Conservation (phyloP, 2,888 invertebrate genomes). For the Troglohyphantes excavatus region DNA sequence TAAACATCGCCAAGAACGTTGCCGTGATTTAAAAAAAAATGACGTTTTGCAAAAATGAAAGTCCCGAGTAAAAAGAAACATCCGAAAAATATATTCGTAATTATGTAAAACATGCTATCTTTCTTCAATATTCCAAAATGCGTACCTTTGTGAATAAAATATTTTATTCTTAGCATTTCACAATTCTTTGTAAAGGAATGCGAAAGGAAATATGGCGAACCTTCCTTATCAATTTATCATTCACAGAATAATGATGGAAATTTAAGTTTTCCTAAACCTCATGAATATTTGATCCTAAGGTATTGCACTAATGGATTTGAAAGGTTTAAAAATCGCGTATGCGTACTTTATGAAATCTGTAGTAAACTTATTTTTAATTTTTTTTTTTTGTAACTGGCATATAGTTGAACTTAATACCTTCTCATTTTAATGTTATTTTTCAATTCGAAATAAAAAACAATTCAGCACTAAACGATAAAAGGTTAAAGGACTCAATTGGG, state of each 20-base stretch:
- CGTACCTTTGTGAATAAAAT: conserved; percentile 29
- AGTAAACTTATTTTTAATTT: conserved; percentile 26
- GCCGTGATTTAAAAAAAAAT: neutral
- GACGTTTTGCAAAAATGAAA: neutral
- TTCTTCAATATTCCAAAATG: neutral
- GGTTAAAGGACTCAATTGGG: no score
- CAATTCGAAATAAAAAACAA: no score
- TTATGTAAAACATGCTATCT: conserved; percentile 1
- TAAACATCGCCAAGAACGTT: neutral
- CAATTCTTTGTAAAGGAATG: neutral
- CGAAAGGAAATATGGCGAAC: conserved; percentile 24
- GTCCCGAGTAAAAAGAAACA: neutral
- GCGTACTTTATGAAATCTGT: conserved; percentile 32
- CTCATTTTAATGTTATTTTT: no score
- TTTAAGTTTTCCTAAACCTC: conserved; percentile 26
- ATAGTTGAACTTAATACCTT: neutral
- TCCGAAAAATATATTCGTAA: neutral
- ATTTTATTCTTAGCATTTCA: conserved; percentile 1
- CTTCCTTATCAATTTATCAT: conserved; percentile 44
- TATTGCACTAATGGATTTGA: conserved; percentile 35
- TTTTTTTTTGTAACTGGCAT: neutral
- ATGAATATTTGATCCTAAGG: conserved; percentile 46
- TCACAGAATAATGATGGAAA: conserved; percentile 32
- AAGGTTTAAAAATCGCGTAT: conserved; percentile 34
- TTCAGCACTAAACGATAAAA: no score